Percentiles rank a stretch among this genome's conserved stretches.
Conservation (phyloP, 2,888 invertebrate species). For the Ischnura elegans region DNA sequence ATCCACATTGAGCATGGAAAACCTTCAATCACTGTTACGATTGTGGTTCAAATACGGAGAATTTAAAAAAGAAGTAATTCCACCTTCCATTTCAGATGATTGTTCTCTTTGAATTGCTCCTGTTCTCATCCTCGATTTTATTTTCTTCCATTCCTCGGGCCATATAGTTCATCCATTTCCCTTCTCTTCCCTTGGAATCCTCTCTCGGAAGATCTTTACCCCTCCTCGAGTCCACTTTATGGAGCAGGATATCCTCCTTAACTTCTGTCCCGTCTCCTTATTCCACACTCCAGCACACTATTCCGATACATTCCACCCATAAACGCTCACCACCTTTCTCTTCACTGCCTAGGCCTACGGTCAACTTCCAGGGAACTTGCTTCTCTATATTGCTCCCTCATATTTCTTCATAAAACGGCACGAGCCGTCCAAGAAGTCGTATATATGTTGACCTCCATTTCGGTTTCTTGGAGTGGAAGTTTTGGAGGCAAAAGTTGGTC, state of each 20-base stretch:
- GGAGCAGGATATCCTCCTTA: background rate
- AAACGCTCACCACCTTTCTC: background rate
- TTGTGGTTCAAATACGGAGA: too few species aligned
- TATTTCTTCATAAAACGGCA: background rate
- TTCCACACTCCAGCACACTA: background rate
- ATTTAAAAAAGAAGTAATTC: too few species aligned
- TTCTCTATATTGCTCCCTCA: constrained; percentile 8
- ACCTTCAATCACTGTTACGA: too few species aligned
- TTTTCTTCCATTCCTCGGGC: background rate
- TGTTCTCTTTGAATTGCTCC: background rate
- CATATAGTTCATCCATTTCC: background rate
- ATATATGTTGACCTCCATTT: constrained; percentile 23
- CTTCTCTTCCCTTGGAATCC: background rate
- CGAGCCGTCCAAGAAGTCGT: background rate
- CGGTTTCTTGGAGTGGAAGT: background rate
- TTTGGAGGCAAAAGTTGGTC: background rate
- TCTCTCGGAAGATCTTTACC: background rate
- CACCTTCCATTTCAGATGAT: background rate
- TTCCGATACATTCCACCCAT: background rate
- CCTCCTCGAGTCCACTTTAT: background rate
- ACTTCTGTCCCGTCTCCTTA: background rate
- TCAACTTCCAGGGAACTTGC: background rate
- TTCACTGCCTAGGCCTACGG: background rate
- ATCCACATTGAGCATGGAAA: too few species aligned
- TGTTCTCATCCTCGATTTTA: background rate